These are phyloP conservation scores for Heliconius sara DNA, from an alignment of 2,888 invertebrate species.

Conservation along the genomic window DNA sequence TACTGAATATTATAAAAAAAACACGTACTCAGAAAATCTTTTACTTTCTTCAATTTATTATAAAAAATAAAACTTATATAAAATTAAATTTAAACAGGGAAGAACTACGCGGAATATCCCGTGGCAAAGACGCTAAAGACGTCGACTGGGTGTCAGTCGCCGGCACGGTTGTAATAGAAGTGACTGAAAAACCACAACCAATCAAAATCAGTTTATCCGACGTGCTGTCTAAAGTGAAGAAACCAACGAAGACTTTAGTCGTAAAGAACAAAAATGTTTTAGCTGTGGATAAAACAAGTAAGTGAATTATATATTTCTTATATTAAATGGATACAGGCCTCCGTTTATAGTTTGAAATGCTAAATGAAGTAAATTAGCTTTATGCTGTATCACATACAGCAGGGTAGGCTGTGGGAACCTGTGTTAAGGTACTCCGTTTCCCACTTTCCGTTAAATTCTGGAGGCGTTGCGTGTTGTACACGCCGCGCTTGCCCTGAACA, in stretches of 20 bases:
- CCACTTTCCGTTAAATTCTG: no score
- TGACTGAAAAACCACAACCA: slow-evolving; percentile 88
- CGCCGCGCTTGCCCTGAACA: no score
- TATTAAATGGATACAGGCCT: background rate
- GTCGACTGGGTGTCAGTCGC: slow-evolving; percentile 93
- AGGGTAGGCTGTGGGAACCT: no score
- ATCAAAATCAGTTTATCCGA: slow-evolving; percentile 91
- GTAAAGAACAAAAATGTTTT: slow-evolving; percentile 79
- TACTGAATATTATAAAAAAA: no score
- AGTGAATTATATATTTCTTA: slow-evolving; percentile 56
- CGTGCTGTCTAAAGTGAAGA: slow-evolving; percentile 87
- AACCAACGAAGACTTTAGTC: slow-evolving; percentile 84
- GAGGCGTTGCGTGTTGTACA: no score
- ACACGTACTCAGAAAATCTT: no score
- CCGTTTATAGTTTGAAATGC: background rate
- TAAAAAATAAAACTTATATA: no score
- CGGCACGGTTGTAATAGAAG: slow-evolving; percentile 82
- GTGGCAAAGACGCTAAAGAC: slow-evolving; percentile 92
- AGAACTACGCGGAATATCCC: slow-evolving; percentile 92
- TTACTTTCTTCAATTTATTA: no score
- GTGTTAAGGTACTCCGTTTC: no score
- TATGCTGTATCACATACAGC: no score
- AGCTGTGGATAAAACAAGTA: slow-evolving; percentile 85
- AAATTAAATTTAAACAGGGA: slow-evolving; percentile 81
- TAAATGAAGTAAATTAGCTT: no score